These are phyloP conservation scores for Centropristis striata DNA, from an alignment of 2,113 vertebrate species.

Conservation along the genomic window DNA sequence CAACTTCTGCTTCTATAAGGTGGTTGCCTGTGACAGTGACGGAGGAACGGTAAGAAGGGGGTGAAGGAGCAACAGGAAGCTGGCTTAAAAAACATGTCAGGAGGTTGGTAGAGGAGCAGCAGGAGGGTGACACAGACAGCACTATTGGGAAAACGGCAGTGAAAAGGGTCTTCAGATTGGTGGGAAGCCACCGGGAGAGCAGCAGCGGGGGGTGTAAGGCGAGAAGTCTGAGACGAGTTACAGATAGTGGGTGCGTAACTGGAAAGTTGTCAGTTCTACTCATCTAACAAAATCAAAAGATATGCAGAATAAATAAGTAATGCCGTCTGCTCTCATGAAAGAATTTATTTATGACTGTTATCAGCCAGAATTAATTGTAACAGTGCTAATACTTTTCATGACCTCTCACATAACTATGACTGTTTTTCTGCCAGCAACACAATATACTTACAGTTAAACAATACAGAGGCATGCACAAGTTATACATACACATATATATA, in stretches of 20 bases:
- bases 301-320: constrained; percentile 46
- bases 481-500: too few species aligned
- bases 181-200: constrained; percentile 25
- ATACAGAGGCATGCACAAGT: not conserved
- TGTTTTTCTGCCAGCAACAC: not conserved
- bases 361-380: constrained; percentile 1
- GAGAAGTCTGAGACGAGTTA: constrained; percentile 35
- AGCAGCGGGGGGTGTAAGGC: constrained; percentile 38
- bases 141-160: constrained; percentile 20
- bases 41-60: constrained; percentile 1
- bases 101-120: constrained; percentile 17
- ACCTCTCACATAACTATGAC: constrained; percentile 2
- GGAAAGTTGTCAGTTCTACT: constrained; percentile 42
- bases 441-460: not conserved
- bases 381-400: constrained; percentile 2
- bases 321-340: constrained; percentile 30
- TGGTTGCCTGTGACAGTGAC: constrained; percentile 13
- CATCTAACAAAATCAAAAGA: constrained; percentile 39
- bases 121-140: constrained; percentile 15
- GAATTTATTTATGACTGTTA: constrained; percentile 51
- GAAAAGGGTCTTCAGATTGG: constrained; percentile 17
- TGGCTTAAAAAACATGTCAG: not conserved
- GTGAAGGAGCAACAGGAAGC: constrained; percentile 24
- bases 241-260: constrained; percentile 16
- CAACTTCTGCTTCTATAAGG: constrained; percentile 16